Percentiles rank a stretch among this genome's conserved stretches.
These are phyloP conservation scores for Crotalus helleri DNA, from an alignment of 2,113 vertebrate genomes.

Conservation along the genomic window DNA sequence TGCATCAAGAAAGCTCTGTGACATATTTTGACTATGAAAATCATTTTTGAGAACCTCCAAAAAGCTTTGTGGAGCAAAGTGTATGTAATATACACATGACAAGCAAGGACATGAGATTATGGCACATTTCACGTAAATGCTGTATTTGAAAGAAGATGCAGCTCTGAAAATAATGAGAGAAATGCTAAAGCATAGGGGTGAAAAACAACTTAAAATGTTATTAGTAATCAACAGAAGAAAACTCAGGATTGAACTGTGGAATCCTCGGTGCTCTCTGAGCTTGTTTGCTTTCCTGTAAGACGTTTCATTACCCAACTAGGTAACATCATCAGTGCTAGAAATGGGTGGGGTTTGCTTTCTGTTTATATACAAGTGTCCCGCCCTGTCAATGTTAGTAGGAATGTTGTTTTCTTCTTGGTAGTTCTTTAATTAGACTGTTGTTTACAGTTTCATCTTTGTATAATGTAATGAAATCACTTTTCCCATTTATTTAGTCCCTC, in stretches of 20 bases:
- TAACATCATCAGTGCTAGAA: neutral
- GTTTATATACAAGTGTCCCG: neutral
- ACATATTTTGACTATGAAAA: slow-evolving; percentile 35
- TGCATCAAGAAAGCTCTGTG: neutral
- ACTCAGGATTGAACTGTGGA: neutral
- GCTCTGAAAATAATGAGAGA: slow-evolving; percentile 27
- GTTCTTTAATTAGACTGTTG: neutral
- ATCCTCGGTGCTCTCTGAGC: neutral
- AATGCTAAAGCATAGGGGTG: slow-evolving; percentile 28
- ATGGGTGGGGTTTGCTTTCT: neutral
- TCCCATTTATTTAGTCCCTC: slow-evolving; percentile 8
- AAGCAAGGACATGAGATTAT: neutral
- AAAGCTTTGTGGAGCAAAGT: slow-evolving; percentile 28
- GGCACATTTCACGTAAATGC: slow-evolving; percentile 24
- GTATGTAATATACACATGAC: neutral
- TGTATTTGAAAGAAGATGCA: slow-evolving; percentile 10
- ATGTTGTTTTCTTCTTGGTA: neutral
- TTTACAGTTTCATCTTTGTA: neutral
- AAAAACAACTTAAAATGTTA: slow-evolving; percentile 31
- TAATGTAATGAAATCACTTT: slow-evolving; percentile 19
- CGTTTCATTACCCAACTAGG: neutral
- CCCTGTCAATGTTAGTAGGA: neutral
- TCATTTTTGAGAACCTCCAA: neutral
- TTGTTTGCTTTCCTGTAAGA: neutral
- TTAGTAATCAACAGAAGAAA: slow-evolving; percentile 4